Percentiles rank a stretch among this genome's conserved stretches.
Evolutionary conservation across 2,888 invertebrate species (phyloP).

Genomic region (Gryllus longicercus): DNA sequence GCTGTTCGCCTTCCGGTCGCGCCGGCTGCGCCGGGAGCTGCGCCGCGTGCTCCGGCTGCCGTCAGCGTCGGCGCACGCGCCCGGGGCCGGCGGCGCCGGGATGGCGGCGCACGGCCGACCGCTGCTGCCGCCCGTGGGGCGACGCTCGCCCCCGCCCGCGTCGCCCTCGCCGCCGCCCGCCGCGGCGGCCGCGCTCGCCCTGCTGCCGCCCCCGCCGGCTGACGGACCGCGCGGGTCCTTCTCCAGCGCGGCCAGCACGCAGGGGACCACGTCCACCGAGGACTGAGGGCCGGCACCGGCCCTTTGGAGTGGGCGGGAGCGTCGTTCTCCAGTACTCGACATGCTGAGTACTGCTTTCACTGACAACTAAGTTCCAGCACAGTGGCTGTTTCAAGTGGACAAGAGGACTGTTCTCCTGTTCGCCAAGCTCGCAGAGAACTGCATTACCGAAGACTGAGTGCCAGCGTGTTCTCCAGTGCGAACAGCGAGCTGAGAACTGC

Average conservation of each 20-base stretch:
- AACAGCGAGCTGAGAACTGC: no score
- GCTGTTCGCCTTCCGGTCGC: constrained; percentile 72
- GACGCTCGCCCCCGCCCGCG: constrained; percentile 44
- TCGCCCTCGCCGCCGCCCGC: constrained; percentile 44
- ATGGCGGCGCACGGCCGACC: background rate
- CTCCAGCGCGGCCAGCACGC: constrained; percentile 56
- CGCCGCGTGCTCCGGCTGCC: constrained; percentile 51
- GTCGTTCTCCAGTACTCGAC: no score
- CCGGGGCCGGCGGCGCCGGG: constrained; percentile 47
- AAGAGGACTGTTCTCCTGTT: no score
- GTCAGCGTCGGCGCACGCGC: constrained; percentile 46
- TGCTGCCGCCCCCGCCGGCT: constrained; percentile 39
- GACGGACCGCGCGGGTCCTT: constrained; percentile 59
- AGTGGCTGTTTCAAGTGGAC: no score
- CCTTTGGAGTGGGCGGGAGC: background rate
- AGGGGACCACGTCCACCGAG: constrained; percentile 56
- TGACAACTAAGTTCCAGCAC: no score
- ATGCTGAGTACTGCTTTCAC: no score
- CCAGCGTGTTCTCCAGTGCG: no score
- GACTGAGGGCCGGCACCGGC: background rate
- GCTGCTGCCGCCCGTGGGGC: background rate
- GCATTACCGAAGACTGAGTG: no score
- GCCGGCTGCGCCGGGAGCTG: constrained; percentile 60
- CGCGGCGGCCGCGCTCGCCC: constrained; percentile 52
- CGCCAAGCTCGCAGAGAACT: no score